Conservation (phyloP, 1,140 invertebrate species). For the Pissodes strobi region DNA sequence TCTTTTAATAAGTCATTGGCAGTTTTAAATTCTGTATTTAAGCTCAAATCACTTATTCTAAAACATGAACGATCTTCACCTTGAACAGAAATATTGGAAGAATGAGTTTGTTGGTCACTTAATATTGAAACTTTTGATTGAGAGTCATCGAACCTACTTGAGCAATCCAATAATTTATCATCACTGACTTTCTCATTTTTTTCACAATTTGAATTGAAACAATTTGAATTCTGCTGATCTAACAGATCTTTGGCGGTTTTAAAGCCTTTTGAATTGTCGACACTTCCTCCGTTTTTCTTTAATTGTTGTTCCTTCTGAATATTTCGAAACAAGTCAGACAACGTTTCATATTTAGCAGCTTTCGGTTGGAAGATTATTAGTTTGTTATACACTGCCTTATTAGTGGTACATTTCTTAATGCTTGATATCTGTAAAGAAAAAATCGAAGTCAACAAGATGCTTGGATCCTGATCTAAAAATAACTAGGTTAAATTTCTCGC, state of each 20-base stretch:
- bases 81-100: no score
- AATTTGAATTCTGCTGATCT: background rate
- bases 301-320: slow-evolving; percentile 47
- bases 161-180: no score
- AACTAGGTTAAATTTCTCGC: slow-evolving; percentile 39
- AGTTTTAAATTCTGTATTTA: slow-evolving; percentile 4
- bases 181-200: no score
- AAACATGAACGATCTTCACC: no score
- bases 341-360: slow-evolving; percentile 54
- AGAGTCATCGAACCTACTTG: no score
- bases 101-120: no score
- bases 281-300: slow-evolving; percentile 3
- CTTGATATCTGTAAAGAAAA: slow-evolving; percentile 53
- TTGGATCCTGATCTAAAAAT: slow-evolving; percentile 39
- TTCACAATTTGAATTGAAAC: background rate
- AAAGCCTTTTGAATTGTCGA: slow-evolving; percentile 18
- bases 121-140: no score
- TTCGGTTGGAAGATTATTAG: slow-evolving; percentile 54
- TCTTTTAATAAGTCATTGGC: slow-evolving; percentile 22
- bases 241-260: slow-evolving; percentile 40
- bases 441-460: slow-evolving; percentile 40
- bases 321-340: slow-evolving; percentile 56
- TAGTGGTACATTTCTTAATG: slow-evolving; percentile 54
- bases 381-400: slow-evolving; percentile 45
- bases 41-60: background rate